Evolutionary conservation across 2,797 vertebrate genomes (phyloP).

Genomic region (Capromys pilorides): DNA sequence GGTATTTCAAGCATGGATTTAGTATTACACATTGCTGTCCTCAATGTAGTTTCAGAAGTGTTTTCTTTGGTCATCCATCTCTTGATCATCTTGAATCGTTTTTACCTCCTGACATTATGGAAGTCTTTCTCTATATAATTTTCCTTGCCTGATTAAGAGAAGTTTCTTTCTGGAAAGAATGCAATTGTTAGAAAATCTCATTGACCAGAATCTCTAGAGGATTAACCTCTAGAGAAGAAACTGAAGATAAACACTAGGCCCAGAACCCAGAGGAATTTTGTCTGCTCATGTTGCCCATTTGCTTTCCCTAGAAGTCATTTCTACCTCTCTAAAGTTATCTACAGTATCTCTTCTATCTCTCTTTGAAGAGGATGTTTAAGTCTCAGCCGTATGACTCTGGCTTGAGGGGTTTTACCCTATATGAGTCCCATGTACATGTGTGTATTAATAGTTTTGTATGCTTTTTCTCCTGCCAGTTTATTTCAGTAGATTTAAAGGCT

Average conservation of each 20-base stretch:
- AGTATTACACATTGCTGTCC: no score
- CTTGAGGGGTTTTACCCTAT: background rate
- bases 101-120: background rate
- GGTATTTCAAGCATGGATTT: no score
- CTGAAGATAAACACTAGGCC: background rate
- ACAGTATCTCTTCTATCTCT: no score
- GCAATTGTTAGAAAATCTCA: background rate
- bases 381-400: background rate
- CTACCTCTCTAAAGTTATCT: background rate
- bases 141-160: background rate
- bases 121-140: background rate
- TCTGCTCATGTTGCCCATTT: background rate
- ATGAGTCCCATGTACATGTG: background rate
- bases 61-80: background rate
- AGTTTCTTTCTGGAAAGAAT: background rate
- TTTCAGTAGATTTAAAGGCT: background rate
- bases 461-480: background rate
- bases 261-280: background rate
- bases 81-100: background rate
- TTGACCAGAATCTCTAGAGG: background rate
- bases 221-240: background rate
- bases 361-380: background rate
- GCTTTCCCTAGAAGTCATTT: background rate
- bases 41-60: no score
- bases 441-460: background rate